Base-by-base conservation (phyloP, 1,140 invertebrate species). In the Samia ricini region DNA sequence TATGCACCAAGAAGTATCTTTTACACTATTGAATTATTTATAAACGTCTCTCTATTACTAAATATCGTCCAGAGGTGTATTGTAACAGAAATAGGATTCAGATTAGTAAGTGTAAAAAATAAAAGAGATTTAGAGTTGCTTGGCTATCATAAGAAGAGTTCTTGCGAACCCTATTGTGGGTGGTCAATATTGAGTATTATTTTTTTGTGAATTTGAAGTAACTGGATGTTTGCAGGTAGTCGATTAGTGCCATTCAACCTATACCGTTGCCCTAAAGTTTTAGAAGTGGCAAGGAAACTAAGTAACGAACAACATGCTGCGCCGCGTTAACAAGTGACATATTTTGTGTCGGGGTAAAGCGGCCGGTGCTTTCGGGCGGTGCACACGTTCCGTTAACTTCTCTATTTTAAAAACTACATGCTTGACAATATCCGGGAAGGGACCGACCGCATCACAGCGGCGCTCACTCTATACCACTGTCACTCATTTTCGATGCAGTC, bases 381-480 rank as follows among this genome's bases (percentile, higher is more conserved):
- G 75, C 74, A 83, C 82, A 83, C 83, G 85, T 88, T 86, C 81
- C 83, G 82, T 89, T 88, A 79, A 78, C 77, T 89, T 88, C 86
- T 85, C 86, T 88, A 86, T 88, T 89, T 87, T 86, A 88, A 89
- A 88, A 85, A 86, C 79, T 82, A 85, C 80, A 85, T 83, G 74
- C 69, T 79, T 72, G 65, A 71, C 83, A 78, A 87, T 88, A 89
- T 88, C 85, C 86, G 86, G 85, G 77, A 88, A 89, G 86, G 86
- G 86, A 82, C 74, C 77, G 75, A 79, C 80, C 79, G 81, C 82
- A 80, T 77, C 77, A 71, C 61, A 69, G 77, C 74, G 72, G 66
- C 73, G 74, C 65, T 76, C 66, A 73, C 71, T 77, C 76, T 60
- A 73, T 69, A 74, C 77, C 73, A 78, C 77, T 71, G 76, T 80